phyloP scores from a whole-genome alignment of 2,888 invertebrate genomes.

The Oxycera nigricornis region DNA sequence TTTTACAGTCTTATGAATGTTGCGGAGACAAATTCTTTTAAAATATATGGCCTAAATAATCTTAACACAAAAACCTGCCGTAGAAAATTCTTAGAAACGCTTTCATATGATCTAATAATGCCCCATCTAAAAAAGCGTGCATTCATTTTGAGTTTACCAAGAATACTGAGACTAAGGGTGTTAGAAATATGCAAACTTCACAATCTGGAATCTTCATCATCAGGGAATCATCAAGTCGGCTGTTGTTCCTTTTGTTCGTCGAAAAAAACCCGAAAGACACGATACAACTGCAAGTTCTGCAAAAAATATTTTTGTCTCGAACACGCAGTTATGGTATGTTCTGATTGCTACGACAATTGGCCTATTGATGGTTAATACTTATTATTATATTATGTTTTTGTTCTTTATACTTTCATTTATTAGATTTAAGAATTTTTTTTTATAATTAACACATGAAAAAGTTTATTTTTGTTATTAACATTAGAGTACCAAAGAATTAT shows the following conservation, averaged over 20 bases:
- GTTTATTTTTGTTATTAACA: not conserved
- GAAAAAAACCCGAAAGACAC: slow-evolving; percentile 37
- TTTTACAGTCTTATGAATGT: not conserved
- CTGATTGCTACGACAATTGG: no score
- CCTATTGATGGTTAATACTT: slow-evolving; percentile 11
- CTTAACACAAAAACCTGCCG: not conserved
- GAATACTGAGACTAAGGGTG: no score
- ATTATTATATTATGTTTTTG: not conserved
- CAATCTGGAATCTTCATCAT: not conserved
- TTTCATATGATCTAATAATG: no score
- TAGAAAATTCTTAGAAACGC: not conserved
- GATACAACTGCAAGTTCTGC: slow-evolving; percentile 30
- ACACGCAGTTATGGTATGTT: slow-evolving; percentile 36
- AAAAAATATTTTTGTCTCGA: slow-evolving; percentile 37
- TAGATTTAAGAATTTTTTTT: not conserved
- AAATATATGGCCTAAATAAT: not conserved
- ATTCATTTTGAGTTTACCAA: no score
- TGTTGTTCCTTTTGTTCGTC: slow-evolving; percentile 30
- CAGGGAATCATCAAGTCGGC: no score
- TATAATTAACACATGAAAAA: not conserved
- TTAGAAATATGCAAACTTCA: not conserved
- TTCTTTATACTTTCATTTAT: not conserved
- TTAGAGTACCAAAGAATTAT: not conserved
- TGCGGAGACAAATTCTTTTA: not conserved
- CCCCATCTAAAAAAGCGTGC: no score